Conservation (phyloP, 2,113 vertebrate species). For the Cryptotis parvus region DNA sequence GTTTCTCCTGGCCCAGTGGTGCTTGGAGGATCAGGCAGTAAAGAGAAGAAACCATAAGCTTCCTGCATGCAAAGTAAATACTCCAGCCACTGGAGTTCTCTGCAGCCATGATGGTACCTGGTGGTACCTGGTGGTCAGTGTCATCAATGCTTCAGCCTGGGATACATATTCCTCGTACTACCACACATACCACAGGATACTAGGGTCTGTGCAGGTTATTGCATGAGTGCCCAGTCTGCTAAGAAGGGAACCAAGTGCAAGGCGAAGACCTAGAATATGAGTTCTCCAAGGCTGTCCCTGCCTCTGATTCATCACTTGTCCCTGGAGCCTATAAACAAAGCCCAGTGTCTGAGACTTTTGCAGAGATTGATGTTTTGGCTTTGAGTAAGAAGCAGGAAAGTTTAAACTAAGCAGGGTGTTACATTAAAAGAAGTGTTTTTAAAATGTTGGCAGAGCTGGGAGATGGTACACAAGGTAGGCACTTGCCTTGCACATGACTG, state of each 20-base stretch:
- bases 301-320: constrained; percentile 27
- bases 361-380: constrained; percentile 57
- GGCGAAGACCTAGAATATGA: not conserved
- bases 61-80: too few species aligned
- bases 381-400: not conserved
- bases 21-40: too few species aligned
- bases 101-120: not conserved
- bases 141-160: too few species aligned
- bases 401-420: constrained; percentile 1
- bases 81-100: too few species aligned
- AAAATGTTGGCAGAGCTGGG: too few species aligned
- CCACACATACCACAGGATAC: not conserved
- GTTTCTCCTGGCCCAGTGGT: too few species aligned
- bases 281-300: not conserved
- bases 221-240: not conserved
- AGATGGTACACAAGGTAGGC: too few species aligned
- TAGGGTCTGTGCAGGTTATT: not conserved
- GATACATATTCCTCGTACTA: not conserved
- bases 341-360: not conserved
- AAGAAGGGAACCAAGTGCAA: not conserved
- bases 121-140: too few species aligned
- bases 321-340: constrained; percentile 55
- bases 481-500: too few species aligned
- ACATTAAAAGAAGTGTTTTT: not conserved
- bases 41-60: too few species aligned